These are phyloP conservation scores for Rhinella marina DNA, from an alignment of 2,797 vertebrate genomes.

Conservation along the genomic window DNA sequence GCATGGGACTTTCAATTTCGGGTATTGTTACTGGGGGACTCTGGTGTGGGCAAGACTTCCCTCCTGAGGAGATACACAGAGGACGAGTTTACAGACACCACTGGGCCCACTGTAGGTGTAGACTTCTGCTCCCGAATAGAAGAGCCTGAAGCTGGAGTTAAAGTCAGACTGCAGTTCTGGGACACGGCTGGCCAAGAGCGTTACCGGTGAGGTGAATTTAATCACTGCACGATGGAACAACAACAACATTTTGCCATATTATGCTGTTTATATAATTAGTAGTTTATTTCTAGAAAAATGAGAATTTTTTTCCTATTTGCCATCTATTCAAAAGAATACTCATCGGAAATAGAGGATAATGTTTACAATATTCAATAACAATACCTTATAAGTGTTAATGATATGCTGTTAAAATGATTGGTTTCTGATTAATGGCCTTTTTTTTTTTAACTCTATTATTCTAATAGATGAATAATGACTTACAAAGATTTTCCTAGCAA, in stretches of 20 bases:
- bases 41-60: constrained; percentile 87
- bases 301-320: background rate
- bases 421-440: background rate
- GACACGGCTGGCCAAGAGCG: constrained; percentile 89
- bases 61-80: constrained; percentile 84
- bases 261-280: background rate
- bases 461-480: background rate
- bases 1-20: constrained; percentile 89
- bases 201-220: constrained; percentile 78
- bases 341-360: background rate
- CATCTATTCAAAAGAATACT: background rate
- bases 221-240: background rate
- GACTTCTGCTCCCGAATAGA: constrained; percentile 87
- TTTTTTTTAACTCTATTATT: too few relatives aligned
- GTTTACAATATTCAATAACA: too few relatives aligned
- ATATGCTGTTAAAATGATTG: background rate
- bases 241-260: background rate
- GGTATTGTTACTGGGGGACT: constrained; percentile 88
- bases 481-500: too few relatives aligned
- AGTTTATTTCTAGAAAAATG: background rate
- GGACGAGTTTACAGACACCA: constrained; percentile 78
- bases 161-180: constrained; percentile 88
- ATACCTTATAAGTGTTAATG: background rate
- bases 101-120: constrained; percentile 84
- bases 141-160: constrained; percentile 81